Evolutionary conservation across 2,797 vertebrate genomes (phyloP).

Genomic region (Dermochelys coriacea): DNA sequence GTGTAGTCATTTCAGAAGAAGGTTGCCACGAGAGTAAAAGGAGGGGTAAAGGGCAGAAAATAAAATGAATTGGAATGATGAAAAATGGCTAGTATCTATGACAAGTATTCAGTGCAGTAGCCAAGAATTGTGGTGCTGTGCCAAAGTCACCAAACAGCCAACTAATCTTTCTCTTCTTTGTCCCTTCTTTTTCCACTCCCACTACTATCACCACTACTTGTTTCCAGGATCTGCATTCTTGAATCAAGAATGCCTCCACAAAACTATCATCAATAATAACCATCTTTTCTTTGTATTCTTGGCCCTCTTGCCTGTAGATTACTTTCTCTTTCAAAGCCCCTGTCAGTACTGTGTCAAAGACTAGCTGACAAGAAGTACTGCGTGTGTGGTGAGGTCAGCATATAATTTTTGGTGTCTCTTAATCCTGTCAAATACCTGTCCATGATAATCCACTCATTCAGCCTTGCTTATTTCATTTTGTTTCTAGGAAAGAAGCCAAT

Average conservation of each 20-base stretch:
- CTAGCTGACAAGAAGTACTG: background rate
- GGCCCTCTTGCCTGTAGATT: background rate
- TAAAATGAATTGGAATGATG: background rate
- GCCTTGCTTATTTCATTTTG: background rate
- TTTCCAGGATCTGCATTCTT: background rate
- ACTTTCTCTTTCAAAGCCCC: background rate
- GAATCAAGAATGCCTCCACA: background rate
- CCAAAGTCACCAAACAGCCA: background rate
- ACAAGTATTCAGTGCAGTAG: background rate
- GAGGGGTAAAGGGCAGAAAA: conserved; percentile 32
- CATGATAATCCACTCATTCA: background rate
- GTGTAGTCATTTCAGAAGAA: conserved; percentile 42
- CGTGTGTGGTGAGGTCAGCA: background rate
- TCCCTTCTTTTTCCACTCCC: background rate
- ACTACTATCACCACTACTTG: background rate
- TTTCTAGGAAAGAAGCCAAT: background rate
- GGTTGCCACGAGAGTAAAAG: background rate
- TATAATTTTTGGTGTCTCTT: background rate
- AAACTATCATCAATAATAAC: background rate
- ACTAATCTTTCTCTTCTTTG: background rate
- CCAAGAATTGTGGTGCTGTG: background rate
- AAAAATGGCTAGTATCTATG: conserved; percentile 9
- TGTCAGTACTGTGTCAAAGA: background rate
- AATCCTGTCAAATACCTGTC: background rate
- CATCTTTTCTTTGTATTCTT: background rate